Evolutionary conservation across 2,797 vertebrate species (phyloP), one percentile per base, ranked within the genome.

Genomic region (Odontamblyopus rebecca): DNA sequence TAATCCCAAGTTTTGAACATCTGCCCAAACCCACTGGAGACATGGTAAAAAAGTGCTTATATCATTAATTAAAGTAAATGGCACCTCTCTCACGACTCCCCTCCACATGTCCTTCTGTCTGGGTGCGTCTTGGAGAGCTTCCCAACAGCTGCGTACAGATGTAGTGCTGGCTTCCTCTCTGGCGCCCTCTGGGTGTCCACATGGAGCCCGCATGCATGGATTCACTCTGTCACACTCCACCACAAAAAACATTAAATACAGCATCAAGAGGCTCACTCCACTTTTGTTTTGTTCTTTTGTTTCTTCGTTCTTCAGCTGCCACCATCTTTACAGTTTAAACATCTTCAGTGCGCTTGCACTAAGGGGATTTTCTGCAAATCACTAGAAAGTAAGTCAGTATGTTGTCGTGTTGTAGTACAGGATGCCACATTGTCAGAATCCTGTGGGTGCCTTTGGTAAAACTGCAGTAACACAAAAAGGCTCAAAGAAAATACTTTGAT

Each of bases 101-200:
- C 71, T 6, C 13, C 6, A 63, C 3, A 53, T 50, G 54, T 74
- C 66, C 68, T 68, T 70, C 73, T 72, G 41, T 69, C 44, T 50
- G 29, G 23, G 38, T 57, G 60, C 57, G 18, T 77, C 30, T 63
- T 51, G 68, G 61, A 71, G 56, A 56, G 68, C 68, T 60, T 29
- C 82, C 67, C 77, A 67, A 67, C 77, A 70, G 71, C 81, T 84
- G 69, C 72, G 70, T 75, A 68, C 77, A 75, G 82, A 78, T 82
- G 69, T 62, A 70, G 48, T 41, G 59, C 51, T 65, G 79, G 73
- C 73, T 78, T 56, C 69, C 80, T 68, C 44, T 67, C 71, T 73
- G 67, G 51, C 68, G 69, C 50, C 23, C 26, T 29, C 3, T 12
- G 15, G 12, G 18, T 44, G 32, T 51, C 61, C 59, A 69, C 68